Evolutionary conservation across 2,797 vertebrate genomes (phyloP).

Genomic region (Threskiornis aethiopicus): DNA sequence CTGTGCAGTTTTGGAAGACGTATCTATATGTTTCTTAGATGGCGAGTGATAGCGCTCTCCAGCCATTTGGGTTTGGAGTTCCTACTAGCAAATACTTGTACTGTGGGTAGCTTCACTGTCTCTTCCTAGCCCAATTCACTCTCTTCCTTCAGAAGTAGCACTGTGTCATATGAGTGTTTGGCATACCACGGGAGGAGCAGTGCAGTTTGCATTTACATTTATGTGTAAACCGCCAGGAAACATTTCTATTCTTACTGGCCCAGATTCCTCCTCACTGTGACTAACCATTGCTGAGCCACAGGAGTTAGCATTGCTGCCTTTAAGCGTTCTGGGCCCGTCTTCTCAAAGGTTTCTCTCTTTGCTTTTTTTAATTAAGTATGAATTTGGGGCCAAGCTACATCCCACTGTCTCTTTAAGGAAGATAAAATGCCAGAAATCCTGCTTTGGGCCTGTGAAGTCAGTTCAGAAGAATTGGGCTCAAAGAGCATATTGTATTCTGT

Average conservation of each 20-base stretch:
- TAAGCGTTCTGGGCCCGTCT: neutral
- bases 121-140: neutral
- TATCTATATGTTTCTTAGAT: neutral
- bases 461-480: constrained; percentile 17
- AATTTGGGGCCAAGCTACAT: neutral
- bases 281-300: constrained; percentile 6
- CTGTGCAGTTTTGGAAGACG: neutral
- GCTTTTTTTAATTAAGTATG: neutral
- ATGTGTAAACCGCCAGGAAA: constrained; percentile 18
- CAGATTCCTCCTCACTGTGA: constrained; percentile 12
- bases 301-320: neutral
- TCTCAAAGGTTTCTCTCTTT: neutral
- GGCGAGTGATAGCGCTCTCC: neutral
- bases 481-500: neutral
- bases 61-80: neutral
- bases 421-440: constrained; percentile 11
- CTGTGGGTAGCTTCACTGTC: neutral
- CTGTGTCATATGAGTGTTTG: neutral
- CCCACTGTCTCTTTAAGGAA: constrained; percentile 1
- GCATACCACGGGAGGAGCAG: neutral
- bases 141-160: neutral
- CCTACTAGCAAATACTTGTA: neutral
- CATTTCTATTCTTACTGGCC: constrained; percentile 44
- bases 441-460: constrained; percentile 16
- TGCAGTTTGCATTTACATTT: constrained; percentile 12